Evolutionary conservation across 2,113 vertebrate species (phyloP), one percentile per base, ranked within the genome.

Genomic region (Brachyhypopomus gauderio): DNA sequence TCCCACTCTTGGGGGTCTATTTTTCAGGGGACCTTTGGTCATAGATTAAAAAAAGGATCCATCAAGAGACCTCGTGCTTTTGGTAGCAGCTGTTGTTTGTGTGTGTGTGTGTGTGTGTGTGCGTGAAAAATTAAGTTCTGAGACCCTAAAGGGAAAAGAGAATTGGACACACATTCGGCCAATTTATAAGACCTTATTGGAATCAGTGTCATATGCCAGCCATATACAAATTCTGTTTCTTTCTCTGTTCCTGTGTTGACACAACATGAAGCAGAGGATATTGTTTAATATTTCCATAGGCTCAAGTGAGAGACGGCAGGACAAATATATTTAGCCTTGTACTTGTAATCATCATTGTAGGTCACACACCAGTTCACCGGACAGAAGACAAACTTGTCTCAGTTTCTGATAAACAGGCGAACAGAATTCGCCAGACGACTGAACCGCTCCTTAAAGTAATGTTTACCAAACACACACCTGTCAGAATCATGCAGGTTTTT

Each of bases 111-210:
- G n/a, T 76, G 59, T 30, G 36, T 19, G 63, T 86, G 82, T 59
- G 74, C 66, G 64, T 84, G 75, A 85, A 85, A 88, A 85, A 87
- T 86, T 76, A 87, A 84, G 88, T 89, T 89, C 87, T 88, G 87
- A 89, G 90, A 92, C 90, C 92, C 91, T 90, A 84, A 91, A 92
- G 92, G 92, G 92, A 90, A 90, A 87, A 87, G 88, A 87, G 91
- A 92, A 93, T 92, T 91, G 92, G 90, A 93, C 91, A 91, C 90
- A 91, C 91, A 93, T 89, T 92, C 91, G 92, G 90, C 90, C 93
- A 93, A 93, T 92, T 94, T 93, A 93, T 92, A 89, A 93, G 91
- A 92, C 90, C 90, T 93, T 93, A 94, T 93, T 94, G 92, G 89
- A 90, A 89, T 91, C 90, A 88, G 89, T 88, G 89, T 88, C 89